Base-by-base conservation (phyloP, 2,113 vertebrate genomes). In the Triplophysa tibetana region DNA sequence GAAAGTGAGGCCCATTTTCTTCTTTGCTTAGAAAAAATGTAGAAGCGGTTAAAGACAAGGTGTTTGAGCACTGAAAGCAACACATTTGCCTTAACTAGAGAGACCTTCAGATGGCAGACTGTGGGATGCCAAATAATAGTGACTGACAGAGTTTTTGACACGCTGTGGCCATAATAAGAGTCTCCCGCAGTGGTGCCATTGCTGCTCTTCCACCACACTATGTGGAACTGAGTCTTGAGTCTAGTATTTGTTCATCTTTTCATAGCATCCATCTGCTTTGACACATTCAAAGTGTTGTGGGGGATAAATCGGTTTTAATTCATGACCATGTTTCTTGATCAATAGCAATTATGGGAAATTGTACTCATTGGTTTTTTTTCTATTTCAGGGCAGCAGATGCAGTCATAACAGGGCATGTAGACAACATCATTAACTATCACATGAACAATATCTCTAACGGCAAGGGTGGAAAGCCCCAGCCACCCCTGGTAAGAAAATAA, bases 361-460 rank as follows among this genome's bases (percentile, higher is more conserved):
- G 74, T 54, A 7, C 77, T 81, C 81, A 82, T 84, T 86, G 61
- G 88, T 68, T 73, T 29, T 86, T 74, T 90, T 16, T 90, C 81
- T 87, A 85, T 89, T 81, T 85, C 91, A 99, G 97, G 94, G 97
- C 98, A 89, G 97, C 97, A 83, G 96, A 99, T 92, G 94, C 96
- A 72, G 97, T 99, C 80, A 88, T 98, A 86, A 98, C 97, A 84
- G 98, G 97, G 87, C 96, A 97, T 82, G 96, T 94, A 78, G 97
- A 98, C 91, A 98, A 96, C 62, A 98, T 99, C 0, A 96, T 99
- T 86, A 92, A 94, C 91, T 99, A 98, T 92, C 98, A 99, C 86
- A 96, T 98, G 92, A 98, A 98, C 93, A 98, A 98, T 93, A 95
- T 97, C 92, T 98, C 97, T 82, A 97, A 95, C 91, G 94, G 92